A percentile compares a stretch with the other conserved stretches of the same genome.
Evolutionary conservation across 2,888 invertebrate genomes (phyloP).

Genomic region (Drosophila falleni): DNA sequence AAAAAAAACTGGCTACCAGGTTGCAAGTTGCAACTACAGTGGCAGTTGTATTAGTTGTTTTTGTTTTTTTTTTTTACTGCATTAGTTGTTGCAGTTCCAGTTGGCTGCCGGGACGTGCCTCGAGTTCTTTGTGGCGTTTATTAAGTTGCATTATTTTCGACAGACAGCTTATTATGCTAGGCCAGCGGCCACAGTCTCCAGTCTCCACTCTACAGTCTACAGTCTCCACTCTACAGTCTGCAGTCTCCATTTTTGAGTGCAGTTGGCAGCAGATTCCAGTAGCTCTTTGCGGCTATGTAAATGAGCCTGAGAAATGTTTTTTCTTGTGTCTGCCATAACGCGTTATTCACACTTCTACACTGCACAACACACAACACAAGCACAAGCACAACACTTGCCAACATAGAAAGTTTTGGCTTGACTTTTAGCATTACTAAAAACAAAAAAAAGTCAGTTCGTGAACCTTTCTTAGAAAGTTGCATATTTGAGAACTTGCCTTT

Average conservation of each 20-base stretch:
- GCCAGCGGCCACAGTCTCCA: constrained; percentile 25
- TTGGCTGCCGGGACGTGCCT: constrained; percentile 38
- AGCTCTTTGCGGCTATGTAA: constrained; percentile 65
- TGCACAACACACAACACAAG: constrained; percentile 34
- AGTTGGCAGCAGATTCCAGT: constrained; percentile 60
- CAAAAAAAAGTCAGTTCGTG: background rate
- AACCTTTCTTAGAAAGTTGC: background rate
- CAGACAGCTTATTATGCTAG: constrained; percentile 74
- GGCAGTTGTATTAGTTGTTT: background rate
- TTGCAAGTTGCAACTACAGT: constrained; percentile 2
- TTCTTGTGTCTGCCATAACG: constrained; percentile 50
- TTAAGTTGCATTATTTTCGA: constrained; percentile 75
- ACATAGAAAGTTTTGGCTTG: background rate
- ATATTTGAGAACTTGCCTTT: background rate
- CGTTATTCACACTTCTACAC: constrained; percentile 63
- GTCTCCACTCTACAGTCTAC: background rate
- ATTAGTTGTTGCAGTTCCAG: constrained; percentile 21
- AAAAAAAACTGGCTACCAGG: constrained; percentile 24
- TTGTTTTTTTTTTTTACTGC: background rate
- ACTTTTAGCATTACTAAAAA: background rate
- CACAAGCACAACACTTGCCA: background rate
- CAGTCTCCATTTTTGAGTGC: background rate
- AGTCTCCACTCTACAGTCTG: background rate
- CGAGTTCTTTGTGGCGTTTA: constrained; percentile 71
- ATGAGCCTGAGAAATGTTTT: constrained; percentile 75